Base-by-base conservation (phyloP, 1,140 invertebrate genomes). In the Bombus polaris region DNA sequence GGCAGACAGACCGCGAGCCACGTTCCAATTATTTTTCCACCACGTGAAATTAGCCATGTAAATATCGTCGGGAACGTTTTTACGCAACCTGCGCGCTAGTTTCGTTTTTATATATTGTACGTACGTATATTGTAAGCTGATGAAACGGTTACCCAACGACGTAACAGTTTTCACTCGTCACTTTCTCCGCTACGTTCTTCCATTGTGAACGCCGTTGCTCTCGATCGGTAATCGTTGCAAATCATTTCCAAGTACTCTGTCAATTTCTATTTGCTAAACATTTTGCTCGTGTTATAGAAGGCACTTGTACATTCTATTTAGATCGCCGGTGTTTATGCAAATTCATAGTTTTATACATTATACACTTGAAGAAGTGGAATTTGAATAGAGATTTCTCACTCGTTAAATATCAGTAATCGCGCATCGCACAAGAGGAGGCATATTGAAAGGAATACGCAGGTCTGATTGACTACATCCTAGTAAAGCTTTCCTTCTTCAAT, bases 101-200 rank as follows among this genome's bases (percentile, higher is more conserved):
- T 13, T 32, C 47, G 12, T 59, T 76, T 39, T 59, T 62, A 22
- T 28, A 59, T 76, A 76, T 42, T n/a, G 10, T 12, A 28, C 12
- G 0, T 53, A 22, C 10, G 4, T n/a, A 28, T 28, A 71, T 12
- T 2, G 39, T 4, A 13, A 57, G 15, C 13, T 18, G 75, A 77
- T 77, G 57, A 25, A 59, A 28, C 57, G 57, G 9, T 77, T 59
- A 62, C 8, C 35, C 75, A 42, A 78, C 28, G 8, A 28, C 25
- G 75, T 62, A 77, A 77, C 75, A 65, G 28, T 78, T 78, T 78
- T 65, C 75, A 78, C 59, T 59, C 25, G 39, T n/a, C 13, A 65
- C 75, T 77, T 77, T 77, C 75, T 65, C 73, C 39, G 25, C 37
- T 72, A 12, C 73, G 47, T 75, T n/a, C 75, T 32, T 62, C 35